Conservation (phyloP, 1,140 invertebrate species). For the Linepithema humile region DNA sequence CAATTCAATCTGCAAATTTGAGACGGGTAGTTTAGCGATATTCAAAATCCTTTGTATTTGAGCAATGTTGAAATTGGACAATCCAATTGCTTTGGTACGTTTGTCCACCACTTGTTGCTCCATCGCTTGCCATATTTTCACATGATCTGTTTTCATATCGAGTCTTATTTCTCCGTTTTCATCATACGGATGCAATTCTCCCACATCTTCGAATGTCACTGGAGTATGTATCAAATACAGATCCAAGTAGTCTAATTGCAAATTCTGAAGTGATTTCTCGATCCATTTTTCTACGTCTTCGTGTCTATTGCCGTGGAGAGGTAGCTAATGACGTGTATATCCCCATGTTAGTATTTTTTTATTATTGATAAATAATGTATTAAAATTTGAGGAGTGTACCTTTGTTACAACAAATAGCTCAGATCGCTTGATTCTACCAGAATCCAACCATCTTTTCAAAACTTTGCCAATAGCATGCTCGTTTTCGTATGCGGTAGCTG, state of each 20-base stretch:
- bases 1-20: constrained; percentile 90
- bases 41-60: constrained; percentile 88
- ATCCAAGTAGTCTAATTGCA: constrained; percentile 89
- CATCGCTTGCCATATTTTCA: constrained; percentile 91
- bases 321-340: constrained; percentile 73
- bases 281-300: constrained; percentile 86
- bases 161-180: constrained; percentile 87
- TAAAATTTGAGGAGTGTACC: constrained; percentile 73
- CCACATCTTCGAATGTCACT: constrained; percentile 86
- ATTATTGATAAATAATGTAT: not conserved
- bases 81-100: constrained; percentile 88
- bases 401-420: constrained; percentile 90
- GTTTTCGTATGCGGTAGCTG: constrained; percentile 87
- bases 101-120: constrained; percentile 87
- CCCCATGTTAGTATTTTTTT: not conserved
- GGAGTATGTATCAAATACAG: constrained; percentile 89
- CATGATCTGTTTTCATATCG: constrained; percentile 88
- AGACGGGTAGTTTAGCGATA: constrained; percentile 86
- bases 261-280: constrained; percentile 85
- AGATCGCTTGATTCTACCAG: constrained; percentile 87
- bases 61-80: constrained; percentile 91
- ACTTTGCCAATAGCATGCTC: constrained; percentile 87
- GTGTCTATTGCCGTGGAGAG: constrained; percentile 82
- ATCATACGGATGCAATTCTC: constrained; percentile 81
- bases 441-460: constrained; percentile 86